Evolutionary conservation across 2,113 vertebrate species (phyloP).

Genomic region (Saccopteryx bilineata): DNA sequence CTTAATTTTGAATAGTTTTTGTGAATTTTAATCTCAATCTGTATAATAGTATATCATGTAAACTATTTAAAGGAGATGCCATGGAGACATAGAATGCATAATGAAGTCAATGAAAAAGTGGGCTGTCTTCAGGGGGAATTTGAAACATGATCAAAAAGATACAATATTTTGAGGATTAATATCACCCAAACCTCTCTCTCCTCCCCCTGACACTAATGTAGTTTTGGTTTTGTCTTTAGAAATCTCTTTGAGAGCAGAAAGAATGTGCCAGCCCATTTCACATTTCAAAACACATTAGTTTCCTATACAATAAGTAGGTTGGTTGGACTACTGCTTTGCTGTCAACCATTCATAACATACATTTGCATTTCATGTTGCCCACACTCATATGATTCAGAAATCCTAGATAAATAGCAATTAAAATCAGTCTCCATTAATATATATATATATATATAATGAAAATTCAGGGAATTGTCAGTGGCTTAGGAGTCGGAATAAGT

Average conservation of each 20-base stretch:
- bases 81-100: neutral
- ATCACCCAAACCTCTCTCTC: neutral
- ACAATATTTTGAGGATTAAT: neutral
- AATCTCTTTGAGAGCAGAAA: neutral
- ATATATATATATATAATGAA: neutral
- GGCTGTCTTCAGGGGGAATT: neutral
- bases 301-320: neutral
- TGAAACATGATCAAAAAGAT: neutral
- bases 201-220: neutral
- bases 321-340: neutral
- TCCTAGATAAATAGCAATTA: neutral
- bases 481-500: neutral
- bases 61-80: neutral
- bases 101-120: neutral
- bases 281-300: neutral
- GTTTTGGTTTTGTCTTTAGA: neutral
- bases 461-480: neutral
- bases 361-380: neutral
- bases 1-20: neutral
- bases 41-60: neutral
- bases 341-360: accelerated
- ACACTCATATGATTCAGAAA: no score
- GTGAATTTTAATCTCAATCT: neutral
- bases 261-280: neutral
- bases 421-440: neutral